A percentile compares a stretch with the other conserved stretches of the same genome.
phyloP scores from a whole-genome alignment of 2,797 vertebrate genomes.

The Gymnoscopelus braueri region DNA sequence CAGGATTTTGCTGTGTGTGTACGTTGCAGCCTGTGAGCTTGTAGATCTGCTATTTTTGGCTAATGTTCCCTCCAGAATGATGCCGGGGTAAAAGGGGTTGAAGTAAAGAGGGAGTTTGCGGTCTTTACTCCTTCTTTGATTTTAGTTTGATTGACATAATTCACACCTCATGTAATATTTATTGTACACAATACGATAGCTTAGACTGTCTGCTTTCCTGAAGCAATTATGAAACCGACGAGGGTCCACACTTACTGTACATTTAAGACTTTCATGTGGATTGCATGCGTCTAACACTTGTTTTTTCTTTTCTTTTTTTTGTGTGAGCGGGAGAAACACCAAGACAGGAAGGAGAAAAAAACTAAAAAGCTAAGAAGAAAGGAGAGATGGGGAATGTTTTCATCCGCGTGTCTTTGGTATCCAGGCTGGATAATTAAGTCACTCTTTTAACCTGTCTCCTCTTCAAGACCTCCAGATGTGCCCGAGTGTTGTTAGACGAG shows the following conservation, averaged over 20 bases:
- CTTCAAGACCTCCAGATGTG: constrained; percentile 88
- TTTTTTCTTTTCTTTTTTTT: background rate
- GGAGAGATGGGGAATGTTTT: constrained; percentile 55
- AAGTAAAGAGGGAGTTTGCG: constrained; percentile 33
- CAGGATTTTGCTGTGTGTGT: too few relatives aligned
- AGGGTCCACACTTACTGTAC: constrained; percentile 36
- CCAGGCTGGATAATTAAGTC: constrained; percentile 67
- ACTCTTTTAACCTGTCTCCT: constrained; percentile 78
- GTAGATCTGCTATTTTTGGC: too few relatives aligned
- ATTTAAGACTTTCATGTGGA: constrained; percentile 48
- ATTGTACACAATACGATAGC: constrained; percentile 38
- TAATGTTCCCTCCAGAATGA: background rate
- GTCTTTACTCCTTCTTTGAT: constrained; percentile 29
- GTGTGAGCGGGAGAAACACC: constrained; percentile 20
- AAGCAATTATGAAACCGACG: constrained; percentile 55
- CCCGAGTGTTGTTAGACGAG: constrained; percentile 86
- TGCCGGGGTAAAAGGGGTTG: constrained; percentile 37
- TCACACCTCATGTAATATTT: constrained; percentile 31
- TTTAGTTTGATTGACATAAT: constrained; percentile 41
- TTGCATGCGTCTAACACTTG: constrained; percentile 29
- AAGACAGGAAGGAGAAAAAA: constrained; percentile 35
- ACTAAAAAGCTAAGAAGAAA: background rate
- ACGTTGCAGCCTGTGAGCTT: too few relatives aligned
- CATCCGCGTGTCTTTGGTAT: constrained; percentile 59
- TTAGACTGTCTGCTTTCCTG: constrained; percentile 33